Evolutionary conservation across 2,113 vertebrate species (phyloP).

Genomic region (Acinonyx jubatus): DNA sequence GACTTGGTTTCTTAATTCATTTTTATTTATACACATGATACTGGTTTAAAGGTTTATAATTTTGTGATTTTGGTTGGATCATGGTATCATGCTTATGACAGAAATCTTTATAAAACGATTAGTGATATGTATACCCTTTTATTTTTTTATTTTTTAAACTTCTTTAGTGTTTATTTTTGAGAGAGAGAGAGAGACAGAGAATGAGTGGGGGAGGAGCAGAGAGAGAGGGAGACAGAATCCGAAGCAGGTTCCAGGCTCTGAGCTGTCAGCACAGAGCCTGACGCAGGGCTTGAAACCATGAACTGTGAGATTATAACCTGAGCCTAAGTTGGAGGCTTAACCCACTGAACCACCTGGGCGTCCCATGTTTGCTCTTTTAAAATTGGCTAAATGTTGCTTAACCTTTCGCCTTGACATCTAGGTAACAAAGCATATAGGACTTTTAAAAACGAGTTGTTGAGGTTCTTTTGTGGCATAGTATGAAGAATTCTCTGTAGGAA

Average conservation of each 20-base stretch:
- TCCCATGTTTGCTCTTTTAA: not conserved
- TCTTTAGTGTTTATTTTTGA: no score
- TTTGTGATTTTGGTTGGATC: not conserved
- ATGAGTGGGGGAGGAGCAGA: no score
- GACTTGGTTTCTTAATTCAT: not conserved
- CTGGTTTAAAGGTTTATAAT: not conserved
- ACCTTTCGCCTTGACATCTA: not conserved
- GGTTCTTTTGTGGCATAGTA: not conserved
- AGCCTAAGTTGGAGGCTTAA: no score
- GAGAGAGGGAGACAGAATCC: no score
- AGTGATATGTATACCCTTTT: not conserved
- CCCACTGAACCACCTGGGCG: no score
- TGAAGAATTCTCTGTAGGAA: not conserved
- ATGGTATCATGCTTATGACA: not conserved
- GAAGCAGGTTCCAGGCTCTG: no score
- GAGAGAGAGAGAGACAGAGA: no score
- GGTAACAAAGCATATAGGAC: not conserved
- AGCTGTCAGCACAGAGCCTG: no score
- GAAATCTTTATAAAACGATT: constrained; percentile 22
- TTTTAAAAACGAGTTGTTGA: not conserved
- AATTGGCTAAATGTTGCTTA: not conserved
- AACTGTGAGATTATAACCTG: no score
- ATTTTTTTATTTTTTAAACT: no score
- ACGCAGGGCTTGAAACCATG: no score
- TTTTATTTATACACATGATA: not conserved